A percentile compares a stretch with the other conserved stretches of the same genome.
These are phyloP conservation scores for Capreolus pygargus DNA, from an alignment of 2,113 vertebrate species.

Conservation along the genomic window DNA sequence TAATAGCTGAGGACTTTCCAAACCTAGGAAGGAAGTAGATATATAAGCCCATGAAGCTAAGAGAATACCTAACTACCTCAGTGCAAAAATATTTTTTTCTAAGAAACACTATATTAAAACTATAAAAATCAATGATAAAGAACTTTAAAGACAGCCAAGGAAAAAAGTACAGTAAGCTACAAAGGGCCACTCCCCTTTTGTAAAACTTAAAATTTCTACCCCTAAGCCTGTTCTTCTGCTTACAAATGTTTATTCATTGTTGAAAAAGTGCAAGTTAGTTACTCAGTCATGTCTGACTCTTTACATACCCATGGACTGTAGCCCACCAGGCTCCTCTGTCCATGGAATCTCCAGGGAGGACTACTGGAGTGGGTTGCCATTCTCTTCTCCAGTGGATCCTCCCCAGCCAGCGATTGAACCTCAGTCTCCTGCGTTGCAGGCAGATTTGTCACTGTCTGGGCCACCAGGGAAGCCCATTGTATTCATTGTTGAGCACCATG, in stretches of 20 bases:
- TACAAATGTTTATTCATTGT: background rate
- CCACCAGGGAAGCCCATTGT: background rate
- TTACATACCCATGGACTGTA: background rate
- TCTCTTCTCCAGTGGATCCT: background rate
- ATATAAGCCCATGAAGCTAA: background rate
- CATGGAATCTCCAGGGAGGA: background rate
- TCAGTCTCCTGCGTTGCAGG: background rate
- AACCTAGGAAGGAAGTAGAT: background rate
- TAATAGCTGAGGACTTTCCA: background rate
- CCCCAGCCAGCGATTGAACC: fast-evolving
- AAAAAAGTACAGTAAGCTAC: background rate
- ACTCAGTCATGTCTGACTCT: background rate
- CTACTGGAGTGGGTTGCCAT: background rate
- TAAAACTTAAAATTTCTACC: background rate
- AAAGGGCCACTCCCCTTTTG: background rate
- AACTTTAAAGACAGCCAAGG: background rate
- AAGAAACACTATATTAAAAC: background rate
- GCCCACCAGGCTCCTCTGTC: background rate
- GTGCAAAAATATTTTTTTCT: background rate
- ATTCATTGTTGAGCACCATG: background rate
- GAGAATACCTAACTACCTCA: background rate
- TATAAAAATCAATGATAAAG: background rate
- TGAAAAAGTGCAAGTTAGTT: background rate
- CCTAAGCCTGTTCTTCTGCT: background rate
- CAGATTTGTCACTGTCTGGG: background rate